A percentile compares a stretch with the other conserved stretches of the same genome.
Conservation (phyloP, 2,888 invertebrate genomes). For the Argyresthia goedartella region DNA sequence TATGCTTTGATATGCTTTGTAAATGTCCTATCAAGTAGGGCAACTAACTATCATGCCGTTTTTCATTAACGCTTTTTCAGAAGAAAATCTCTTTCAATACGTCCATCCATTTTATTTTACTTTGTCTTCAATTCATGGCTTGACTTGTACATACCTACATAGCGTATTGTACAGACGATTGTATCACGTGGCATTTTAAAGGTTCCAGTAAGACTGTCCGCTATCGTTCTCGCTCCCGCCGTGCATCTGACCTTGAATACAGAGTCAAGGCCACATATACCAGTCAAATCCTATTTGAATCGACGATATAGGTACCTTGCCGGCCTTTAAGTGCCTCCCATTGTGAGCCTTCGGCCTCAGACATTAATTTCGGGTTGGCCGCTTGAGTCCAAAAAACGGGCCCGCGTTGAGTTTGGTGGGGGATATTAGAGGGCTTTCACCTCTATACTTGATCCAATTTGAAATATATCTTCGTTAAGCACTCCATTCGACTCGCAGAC, state of each 20-base stretch:
- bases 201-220: constrained; percentile 14
- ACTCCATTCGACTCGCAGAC: neutral
- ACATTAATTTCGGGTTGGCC: constrained; percentile 50
- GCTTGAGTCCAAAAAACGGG: constrained; percentile 31
- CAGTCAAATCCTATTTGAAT: constrained; percentile 29
- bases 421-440: constrained; percentile 47
- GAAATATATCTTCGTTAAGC: constrained; percentile 31
- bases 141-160: no score
- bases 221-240: constrained; percentile 16
- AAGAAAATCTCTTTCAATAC: no score
- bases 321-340: constrained; percentile 36
- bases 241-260: constrained; percentile 39
- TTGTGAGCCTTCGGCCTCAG: constrained; percentile 33
- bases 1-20: neutral
- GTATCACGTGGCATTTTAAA: constrained; percentile 2
- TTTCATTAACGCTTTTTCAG: no score
- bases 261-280: constrained; percentile 49
- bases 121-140: no score
- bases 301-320: constrained; percentile 17
- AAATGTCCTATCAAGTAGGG: neutral
- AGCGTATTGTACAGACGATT: no score
- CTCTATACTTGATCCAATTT: constrained; percentile 50
- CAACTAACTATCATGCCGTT: no score
- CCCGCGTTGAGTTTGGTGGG: constrained; percentile 21
- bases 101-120: no score